Percentiles rank a stretch among this genome's conserved stretches.
These are phyloP conservation scores for Hyperoplus immaculatus DNA, from an alignment of 2,797 vertebrate genomes.

Conservation along the genomic window DNA sequence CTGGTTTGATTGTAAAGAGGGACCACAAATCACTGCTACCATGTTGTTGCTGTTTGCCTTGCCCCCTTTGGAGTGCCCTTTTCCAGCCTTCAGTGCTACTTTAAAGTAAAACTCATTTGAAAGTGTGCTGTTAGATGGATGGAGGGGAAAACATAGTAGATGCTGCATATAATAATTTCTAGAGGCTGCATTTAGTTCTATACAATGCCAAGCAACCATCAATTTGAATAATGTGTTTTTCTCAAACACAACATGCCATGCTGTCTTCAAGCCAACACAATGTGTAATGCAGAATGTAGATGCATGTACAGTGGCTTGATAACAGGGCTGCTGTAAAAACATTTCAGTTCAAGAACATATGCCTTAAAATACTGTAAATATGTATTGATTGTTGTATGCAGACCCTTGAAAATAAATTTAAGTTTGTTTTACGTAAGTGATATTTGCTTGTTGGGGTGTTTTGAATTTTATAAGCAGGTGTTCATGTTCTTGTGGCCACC, in stretches of 20 bases:
- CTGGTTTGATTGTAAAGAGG: conserved; percentile 37
- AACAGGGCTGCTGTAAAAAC: not conserved
- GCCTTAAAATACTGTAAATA: not conserved
- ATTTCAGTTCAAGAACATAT: not conserved
- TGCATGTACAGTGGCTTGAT: not conserved
- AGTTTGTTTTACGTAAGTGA: not conserved
- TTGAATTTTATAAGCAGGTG: conserved; percentile 10
- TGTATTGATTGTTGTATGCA: not conserved
- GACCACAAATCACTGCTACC: conserved; percentile 39
- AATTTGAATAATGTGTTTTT: conserved; percentile 1
- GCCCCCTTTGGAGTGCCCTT: conserved; percentile 13
- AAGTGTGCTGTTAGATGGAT: not conserved
- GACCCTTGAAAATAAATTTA: not conserved
- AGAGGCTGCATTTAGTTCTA: not conserved
- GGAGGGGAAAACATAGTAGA: not conserved
- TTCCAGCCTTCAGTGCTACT: conserved; percentile 17
- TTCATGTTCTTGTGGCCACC: not conserved
- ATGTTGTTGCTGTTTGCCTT: conserved; percentile 44
- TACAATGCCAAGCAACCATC: not conserved
- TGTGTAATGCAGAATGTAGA: not conserved
- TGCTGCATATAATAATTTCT: not conserved
- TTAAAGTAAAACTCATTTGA: not conserved
- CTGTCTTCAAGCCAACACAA: not conserved
- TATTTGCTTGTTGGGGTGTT: not conserved
- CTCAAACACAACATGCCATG: not conserved